These are phyloP conservation scores for Drosophila fungiperda DNA, from an alignment of 2,888 invertebrate species.

Conservation along the genomic window DNA sequence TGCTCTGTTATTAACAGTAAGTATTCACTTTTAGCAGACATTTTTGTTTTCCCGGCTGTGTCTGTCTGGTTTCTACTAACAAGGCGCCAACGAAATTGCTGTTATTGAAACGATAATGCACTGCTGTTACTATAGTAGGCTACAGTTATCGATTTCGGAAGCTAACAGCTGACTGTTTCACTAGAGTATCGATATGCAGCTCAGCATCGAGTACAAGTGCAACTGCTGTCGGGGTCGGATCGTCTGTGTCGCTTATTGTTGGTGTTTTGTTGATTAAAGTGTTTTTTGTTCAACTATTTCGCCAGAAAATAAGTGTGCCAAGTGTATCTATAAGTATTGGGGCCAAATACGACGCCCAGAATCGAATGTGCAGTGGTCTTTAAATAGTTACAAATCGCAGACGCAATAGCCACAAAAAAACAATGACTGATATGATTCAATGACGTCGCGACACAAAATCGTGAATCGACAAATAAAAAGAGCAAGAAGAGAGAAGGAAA, in stretches of 20 bases:
- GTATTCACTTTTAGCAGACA: neutral
- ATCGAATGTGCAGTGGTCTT: slow-evolving; percentile 46
- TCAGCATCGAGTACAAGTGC: slow-evolving; percentile 54
- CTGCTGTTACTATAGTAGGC: neutral
- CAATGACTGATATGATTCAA: slow-evolving; percentile 61
- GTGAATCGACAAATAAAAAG: slow-evolving; percentile 60
- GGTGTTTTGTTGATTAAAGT: slow-evolving; percentile 52
- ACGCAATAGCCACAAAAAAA: slow-evolving; percentile 26
- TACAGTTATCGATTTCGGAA: slow-evolving; percentile 10
- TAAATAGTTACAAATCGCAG: slow-evolving; percentile 15
- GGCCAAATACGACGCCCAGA: slow-evolving; percentile 32
- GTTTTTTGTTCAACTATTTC: slow-evolving; percentile 63
- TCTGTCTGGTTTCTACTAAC: neutral
- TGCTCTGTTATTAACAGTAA: slow-evolving; percentile 35
- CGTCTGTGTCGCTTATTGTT: slow-evolving; percentile 35
- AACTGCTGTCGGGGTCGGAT: slow-evolving; percentile 53
- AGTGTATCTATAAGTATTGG: slow-evolving; percentile 57
- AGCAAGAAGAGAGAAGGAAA: slow-evolving; percentile 38
- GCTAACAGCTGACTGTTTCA: slow-evolving; percentile 40
- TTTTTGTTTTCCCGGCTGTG: neutral
- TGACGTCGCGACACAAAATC: slow-evolving; percentile 69
- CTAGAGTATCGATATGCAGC: slow-evolving; percentile 35
- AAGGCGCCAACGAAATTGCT: neutral
- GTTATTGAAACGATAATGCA: neutral
- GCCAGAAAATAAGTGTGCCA: slow-evolving; percentile 49